Base-by-base conservation (phyloP, 1,140 invertebrate species). In the Atta colombica region DNA sequence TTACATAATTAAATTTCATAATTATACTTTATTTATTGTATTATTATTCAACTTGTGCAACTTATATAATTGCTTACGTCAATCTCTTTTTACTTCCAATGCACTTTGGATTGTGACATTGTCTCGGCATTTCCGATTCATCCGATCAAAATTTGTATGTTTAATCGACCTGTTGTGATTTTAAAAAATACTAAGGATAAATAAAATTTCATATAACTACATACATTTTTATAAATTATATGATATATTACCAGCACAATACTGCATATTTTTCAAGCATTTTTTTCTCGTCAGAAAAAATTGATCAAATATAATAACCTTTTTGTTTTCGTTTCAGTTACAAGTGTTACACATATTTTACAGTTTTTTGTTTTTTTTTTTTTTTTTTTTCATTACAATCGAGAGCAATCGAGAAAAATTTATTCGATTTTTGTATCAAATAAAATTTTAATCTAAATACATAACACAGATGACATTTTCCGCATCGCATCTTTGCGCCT, bases 371-470 rank as follows among this genome's bases (percentile, higher is more conserved):
- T 49, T 3, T 28, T 1, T 39, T 6, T 1, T n/a, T 49, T 3
- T 28, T 1, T 39, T 6, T 71, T 28, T 25, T 8, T 21, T 18
- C 49, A 28, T 45, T 39, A 39, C 35, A 39, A 39, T 45, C 8
- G 39, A 45, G 1, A 45, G 39, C 39, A 8, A 8, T 25, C 31
- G 49, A 39, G 5, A 45, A 6, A 28, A 72, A 82, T 35, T 39
- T 71, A 14, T 53, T 45, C 12, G 2, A 49, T 49, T 84, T 61
- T 51, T 21, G n/a, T 35, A 2, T 4, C 39, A 49, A 35, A 49
- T 61, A 63, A 55, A 58, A 72, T 74, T 63, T 84, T 84, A 84
- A 84, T 69, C 80, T 84, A 8, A 8, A 16, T 21, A 18, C 35
- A n/a, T 45, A 51, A 2, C 10, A 25, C 12, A 21, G 6, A 51